Evolutionary conservation across 2,797 vertebrate species (phyloP).

Genomic region (Podargus strigoides): DNA sequence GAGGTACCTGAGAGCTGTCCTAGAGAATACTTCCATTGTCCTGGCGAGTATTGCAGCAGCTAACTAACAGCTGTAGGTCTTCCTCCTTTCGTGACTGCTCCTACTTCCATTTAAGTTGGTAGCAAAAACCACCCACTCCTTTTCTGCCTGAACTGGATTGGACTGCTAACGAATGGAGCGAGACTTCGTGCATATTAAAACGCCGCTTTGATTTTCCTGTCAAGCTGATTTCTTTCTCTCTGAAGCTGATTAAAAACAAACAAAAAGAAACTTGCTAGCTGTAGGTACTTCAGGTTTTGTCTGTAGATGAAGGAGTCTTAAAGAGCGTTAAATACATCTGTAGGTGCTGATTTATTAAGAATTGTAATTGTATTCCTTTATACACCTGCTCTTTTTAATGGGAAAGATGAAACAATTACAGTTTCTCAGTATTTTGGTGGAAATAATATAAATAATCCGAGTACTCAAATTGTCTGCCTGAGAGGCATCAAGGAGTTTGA

Average conservation of each 20-base stretch:
- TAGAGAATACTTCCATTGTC: conserved; percentile 53
- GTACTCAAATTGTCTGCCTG: background rate
- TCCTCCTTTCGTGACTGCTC: conserved; percentile 11
- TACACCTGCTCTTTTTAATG: conserved; percentile 13
- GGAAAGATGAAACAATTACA: background rate
- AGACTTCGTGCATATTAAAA: conserved; percentile 41
- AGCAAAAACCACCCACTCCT: conserved; percentile 16
- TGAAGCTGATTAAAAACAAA: conserved; percentile 27
- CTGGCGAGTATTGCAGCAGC: conserved; percentile 20
- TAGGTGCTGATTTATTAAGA: conserved; percentile 22
- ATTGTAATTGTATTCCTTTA: conserved; percentile 11
- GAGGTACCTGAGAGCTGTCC: conserved; percentile 26
- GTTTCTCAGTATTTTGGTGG: background rate
- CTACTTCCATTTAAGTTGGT: conserved; percentile 27
- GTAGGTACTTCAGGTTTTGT: background rate
- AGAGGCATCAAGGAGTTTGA: background rate
- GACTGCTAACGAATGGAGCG: conserved; percentile 27
- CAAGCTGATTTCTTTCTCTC: background rate
- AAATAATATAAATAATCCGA: background rate
- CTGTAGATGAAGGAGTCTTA: background rate
- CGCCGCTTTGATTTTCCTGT: conserved; percentile 2
- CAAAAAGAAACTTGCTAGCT: conserved; percentile 9
- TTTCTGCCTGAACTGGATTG: conserved; percentile 19
- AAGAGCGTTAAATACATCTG: background rate
- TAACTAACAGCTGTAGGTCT: conserved; percentile 43